These are phyloP conservation scores for Eulimnadia texana DNA, from an alignment of 1,140 invertebrate species.

Conservation along the genomic window DNA sequence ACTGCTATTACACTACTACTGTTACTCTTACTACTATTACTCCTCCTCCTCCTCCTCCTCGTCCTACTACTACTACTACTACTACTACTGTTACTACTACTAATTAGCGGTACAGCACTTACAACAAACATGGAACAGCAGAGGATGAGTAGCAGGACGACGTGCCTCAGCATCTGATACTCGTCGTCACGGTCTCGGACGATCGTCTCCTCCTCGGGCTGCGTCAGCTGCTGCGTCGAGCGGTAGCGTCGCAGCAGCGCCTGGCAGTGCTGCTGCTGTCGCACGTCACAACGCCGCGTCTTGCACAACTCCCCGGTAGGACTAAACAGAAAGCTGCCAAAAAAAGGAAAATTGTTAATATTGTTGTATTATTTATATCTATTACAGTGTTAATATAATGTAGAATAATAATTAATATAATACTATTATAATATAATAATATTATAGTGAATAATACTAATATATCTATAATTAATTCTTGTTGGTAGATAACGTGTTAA, in stretches of 20 bases:
- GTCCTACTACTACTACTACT: too few relatives aligned
- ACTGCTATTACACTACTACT: too few relatives aligned
- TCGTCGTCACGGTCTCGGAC: constrained; percentile 30
- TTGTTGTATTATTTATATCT: neutral
- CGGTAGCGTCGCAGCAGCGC: constrained; percentile 36
- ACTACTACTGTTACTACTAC: too few relatives aligned
- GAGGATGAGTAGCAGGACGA: constrained; percentile 65
- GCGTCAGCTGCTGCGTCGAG: constrained; percentile 36
- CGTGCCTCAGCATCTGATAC: constrained; percentile 61
- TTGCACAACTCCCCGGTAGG: constrained; percentile 1
- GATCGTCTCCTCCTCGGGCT: constrained; percentile 33
- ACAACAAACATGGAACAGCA: constrained; percentile 77
- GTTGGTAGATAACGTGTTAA: too few relatives aligned
- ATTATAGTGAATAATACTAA: too few relatives aligned
- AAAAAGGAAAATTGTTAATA: neutral
- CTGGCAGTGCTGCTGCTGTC: constrained; percentile 36
- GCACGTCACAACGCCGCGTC: constrained; percentile 21
- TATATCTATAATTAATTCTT: too few relatives aligned
- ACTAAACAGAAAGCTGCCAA: neutral
- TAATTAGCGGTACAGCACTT: too few relatives aligned
- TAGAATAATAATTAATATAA: too few relatives aligned
- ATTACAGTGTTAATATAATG: too few relatives aligned
- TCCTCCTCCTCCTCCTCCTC: too few relatives aligned
- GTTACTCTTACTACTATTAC: too few relatives aligned
- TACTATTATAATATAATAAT: too few relatives aligned